phyloP scores from a whole-genome alignment of 2,797 vertebrate species.

The Chaenodraco wilsoni region DNA sequence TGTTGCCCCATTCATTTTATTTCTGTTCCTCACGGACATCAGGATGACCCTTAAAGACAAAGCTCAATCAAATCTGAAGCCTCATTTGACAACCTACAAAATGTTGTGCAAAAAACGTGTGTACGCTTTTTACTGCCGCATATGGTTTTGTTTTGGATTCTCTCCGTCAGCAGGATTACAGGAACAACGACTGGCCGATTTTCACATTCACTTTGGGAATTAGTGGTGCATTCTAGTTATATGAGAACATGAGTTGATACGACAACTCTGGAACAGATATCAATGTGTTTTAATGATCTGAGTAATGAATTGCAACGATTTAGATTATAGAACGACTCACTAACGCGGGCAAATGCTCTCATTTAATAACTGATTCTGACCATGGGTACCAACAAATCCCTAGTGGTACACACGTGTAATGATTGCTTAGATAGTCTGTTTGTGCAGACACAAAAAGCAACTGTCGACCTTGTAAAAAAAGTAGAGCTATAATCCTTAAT shows the following conservation, averaged over 20 bases:
- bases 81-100: not conserved
- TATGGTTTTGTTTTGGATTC: no score
- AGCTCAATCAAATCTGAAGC: not conserved
- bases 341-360: no score
- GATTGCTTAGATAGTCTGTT: not conserved
- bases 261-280: no score
- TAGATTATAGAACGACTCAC: no score
- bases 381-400: not conserved
- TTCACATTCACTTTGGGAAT: no score
- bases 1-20: conserved; percentile 37
- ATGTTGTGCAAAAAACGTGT: not conserved
- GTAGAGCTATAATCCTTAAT: no score
- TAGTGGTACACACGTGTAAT: not conserved
- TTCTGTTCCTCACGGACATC: conserved; percentile 5
- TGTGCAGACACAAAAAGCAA: not conserved
- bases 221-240: no score
- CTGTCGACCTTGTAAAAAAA: not conserved
- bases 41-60: conserved; percentile 13
- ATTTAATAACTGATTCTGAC: not conserved
- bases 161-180: no score
- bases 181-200: no score
- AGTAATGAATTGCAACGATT: no score
- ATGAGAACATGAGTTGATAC: no score
- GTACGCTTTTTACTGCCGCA: not conserved
- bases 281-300: no score